A percentile compares a stretch with the other conserved stretches of the same genome.
These are phyloP conservation scores for Barnardius zonarius DNA, from an alignment of 2,113 vertebrate genomes.

Conservation along the genomic window DNA sequence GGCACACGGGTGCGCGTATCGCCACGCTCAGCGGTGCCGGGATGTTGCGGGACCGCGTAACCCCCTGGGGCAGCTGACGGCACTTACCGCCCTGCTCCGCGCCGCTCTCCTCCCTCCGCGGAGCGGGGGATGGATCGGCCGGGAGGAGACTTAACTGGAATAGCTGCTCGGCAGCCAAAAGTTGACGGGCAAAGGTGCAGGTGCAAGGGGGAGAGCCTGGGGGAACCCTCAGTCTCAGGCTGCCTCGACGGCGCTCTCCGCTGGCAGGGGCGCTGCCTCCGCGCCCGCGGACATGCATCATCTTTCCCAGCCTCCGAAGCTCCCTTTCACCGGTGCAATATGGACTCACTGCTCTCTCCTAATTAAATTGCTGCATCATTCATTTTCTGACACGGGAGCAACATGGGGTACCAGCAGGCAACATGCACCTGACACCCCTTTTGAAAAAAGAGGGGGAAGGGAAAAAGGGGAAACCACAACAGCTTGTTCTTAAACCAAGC, in stretches of 20 bases:
- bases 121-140: neutral
- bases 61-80: neutral
- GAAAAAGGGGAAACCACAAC: neutral
- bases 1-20: neutral
- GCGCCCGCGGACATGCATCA: neutral
- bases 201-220: neutral
- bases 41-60: neutral
- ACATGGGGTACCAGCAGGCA: neutral
- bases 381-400: constrained; percentile 18
- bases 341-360: constrained; percentile 10
- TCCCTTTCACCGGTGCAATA: neutral
- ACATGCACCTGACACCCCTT: neutral
- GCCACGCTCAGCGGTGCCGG: neutral
- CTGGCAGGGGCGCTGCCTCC: constrained; percentile 10
- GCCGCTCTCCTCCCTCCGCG: neutral
- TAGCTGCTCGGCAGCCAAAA: neutral
- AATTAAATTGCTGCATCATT: constrained; percentile 52
- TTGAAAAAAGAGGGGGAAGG: neutral
- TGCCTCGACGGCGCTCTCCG: neutral
- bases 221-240: neutral
- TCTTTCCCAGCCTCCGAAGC: neutral
- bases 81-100: neutral
- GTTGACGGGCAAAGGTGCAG: neutral
- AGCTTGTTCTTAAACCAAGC: neutral
- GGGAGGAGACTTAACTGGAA: constrained; percentile 23